These are phyloP conservation scores for Styela plicata DNA, from an alignment of 23 tunicate genomes.

Conservation along the genomic window DNA sequence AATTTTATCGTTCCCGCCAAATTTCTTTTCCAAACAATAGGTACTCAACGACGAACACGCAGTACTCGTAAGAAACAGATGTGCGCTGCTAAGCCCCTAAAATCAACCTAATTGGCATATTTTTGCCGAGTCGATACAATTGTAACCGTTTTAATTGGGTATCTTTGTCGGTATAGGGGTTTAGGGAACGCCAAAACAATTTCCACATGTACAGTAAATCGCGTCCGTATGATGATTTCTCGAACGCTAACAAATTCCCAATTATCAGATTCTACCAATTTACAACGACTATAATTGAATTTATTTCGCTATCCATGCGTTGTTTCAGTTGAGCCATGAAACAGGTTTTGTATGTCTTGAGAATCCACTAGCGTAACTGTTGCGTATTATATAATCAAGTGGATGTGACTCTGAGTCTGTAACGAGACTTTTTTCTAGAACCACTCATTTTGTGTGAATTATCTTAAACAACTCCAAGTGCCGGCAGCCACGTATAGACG, in stretches of 20 bases:
- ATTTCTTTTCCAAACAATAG: too few relatives aligned
- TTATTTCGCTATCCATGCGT: background rate
- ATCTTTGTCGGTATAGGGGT: background rate
- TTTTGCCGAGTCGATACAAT: background rate
- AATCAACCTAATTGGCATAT: background rate
- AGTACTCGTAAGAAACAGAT: background rate
- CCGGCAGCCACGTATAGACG: too few relatives aligned
- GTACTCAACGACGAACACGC: background rate
- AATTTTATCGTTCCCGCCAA: too few relatives aligned
- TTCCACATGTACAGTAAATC: background rate
- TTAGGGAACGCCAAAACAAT: background rate
- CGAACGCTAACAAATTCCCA: background rate
- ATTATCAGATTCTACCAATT: too few relatives aligned
- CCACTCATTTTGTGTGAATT: too few relatives aligned
- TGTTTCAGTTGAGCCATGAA: background rate
- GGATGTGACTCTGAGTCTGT: too few relatives aligned
- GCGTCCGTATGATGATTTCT: too few relatives aligned
- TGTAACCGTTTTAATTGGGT: background rate
- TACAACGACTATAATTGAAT: too few relatives aligned
- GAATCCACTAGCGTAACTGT: too few relatives aligned
- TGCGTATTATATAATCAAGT: too few relatives aligned
- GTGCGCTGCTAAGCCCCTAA: background rate
- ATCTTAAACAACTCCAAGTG: too few relatives aligned
- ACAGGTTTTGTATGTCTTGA: background rate
- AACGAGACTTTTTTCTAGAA: too few relatives aligned